These are phyloP conservation scores for Serilophus lunatus DNA, from an alignment of 2,113 vertebrate genomes.

Conservation along the genomic window DNA sequence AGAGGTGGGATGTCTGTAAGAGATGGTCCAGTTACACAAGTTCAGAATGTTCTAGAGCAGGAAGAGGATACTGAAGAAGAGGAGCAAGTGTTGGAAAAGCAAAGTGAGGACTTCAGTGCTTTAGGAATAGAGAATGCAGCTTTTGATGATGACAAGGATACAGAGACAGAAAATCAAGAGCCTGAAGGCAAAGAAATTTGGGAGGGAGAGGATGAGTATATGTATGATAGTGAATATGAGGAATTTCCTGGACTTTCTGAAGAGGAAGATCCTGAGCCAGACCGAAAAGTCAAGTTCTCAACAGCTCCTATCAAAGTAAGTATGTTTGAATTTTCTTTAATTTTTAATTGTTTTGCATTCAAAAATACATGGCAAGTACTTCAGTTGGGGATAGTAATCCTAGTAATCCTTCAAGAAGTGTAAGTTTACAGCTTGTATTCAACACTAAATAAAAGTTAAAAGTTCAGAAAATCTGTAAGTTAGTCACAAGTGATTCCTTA, in stretches of 20 bases:
- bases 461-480: neutral
- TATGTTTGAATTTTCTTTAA: neutral
- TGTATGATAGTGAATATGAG: slow-evolving; percentile 77
- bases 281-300: slow-evolving; percentile 86
- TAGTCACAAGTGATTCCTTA: neutral
- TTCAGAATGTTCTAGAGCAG: slow-evolving; percentile 1
- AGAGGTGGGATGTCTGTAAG: neutral
- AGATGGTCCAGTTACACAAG: neutral
- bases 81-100: slow-evolving; percentile 56
- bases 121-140: slow-evolving; percentile 89
- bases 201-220: slow-evolving; percentile 69
- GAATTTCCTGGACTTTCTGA: slow-evolving; percentile 85
- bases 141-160: slow-evolving; percentile 85
- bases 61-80: slow-evolving; percentile 50
- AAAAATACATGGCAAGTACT: too few relatives aligned
- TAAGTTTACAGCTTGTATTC: neutral
- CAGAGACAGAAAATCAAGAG: slow-evolving; percentile 66
- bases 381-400: too few relatives aligned
- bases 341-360: neutral
- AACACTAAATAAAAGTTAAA: neutral
- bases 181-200: slow-evolving; percentile 57
- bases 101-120: slow-evolving; percentile 53
- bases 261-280: slow-evolving; percentile 79
- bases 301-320: slow-evolving; percentile 85
- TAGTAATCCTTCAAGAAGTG: neutral